Percentiles rank a stretch among this genome's conserved stretches.
Evolutionary conservation across 2,113 vertebrate genomes (phyloP).

Genomic region (Gnathonemus longibarbis): DNA sequence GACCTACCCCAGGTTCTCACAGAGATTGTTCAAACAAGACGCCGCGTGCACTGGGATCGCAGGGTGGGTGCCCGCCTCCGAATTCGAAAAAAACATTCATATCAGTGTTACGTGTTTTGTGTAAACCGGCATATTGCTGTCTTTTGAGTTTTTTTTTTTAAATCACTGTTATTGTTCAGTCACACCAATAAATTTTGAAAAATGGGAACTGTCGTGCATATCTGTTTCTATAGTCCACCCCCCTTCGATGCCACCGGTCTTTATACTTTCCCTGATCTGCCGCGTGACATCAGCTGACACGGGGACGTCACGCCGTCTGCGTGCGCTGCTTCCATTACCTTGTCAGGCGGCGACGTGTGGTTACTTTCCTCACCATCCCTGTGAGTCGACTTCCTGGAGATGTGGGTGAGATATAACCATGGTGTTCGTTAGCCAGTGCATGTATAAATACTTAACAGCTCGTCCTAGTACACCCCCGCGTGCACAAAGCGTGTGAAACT

Average conservation of each 20-base stretch:
- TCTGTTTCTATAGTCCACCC: not conserved
- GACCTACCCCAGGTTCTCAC: not conserved
- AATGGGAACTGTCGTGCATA: not conserved
- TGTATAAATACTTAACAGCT: not conserved
- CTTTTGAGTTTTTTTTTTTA: constrained; percentile 58
- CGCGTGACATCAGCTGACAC: not conserved
- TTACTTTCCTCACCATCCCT: not conserved
- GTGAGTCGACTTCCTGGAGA: not conserved
- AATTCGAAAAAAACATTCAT: constrained; percentile 43
- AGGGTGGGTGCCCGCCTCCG: constrained; percentile 46
- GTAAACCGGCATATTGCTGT: constrained; percentile 58
- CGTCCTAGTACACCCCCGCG: not conserved
- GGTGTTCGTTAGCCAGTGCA: not conserved
- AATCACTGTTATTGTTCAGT: constrained; percentile 50
- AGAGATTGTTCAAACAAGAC: not conserved
- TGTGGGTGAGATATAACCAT: not conserved
- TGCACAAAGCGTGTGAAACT: not conserved
- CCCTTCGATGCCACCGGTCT: not conserved
- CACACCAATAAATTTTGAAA: constrained; percentile 60
- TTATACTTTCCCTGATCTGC: not conserved
- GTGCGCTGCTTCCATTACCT: not conserved
- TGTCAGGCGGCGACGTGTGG: not conserved
- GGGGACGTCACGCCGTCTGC: not conserved
- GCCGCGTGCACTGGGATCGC: constrained; percentile 30
- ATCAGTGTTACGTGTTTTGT: constrained; percentile 61